Percentiles rank a stretch among this genome's conserved stretches.
These are phyloP conservation scores for Lepidocyrtinus sp. DNA, from an alignment of 2,888 invertebrate species.

Conservation along the genomic window DNA sequence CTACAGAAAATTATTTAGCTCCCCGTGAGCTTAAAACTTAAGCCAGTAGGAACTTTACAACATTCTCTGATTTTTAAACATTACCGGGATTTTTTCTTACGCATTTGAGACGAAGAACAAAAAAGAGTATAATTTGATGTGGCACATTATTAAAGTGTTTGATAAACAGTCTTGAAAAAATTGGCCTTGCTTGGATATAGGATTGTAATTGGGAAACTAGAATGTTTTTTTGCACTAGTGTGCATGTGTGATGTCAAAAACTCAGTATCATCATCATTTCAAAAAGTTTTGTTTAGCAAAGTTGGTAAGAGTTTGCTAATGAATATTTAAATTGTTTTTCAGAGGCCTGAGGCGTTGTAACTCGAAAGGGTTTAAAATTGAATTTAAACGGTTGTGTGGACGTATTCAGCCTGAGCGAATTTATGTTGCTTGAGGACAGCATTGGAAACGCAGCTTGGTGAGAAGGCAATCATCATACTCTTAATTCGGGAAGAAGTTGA, in stretches of 20 bases:
- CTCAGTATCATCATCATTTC: too few species aligned
- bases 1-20: constrained; percentile 5
- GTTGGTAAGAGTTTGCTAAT: too few species aligned
- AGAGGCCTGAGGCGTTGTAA: too few species aligned
- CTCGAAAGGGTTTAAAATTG: too few species aligned
- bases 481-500: constrained; percentile 68
- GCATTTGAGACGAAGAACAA: not conserved
- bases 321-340: too few species aligned
- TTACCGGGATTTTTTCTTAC: constrained; percentile 3
- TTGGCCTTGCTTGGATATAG: constrained; percentile 23
- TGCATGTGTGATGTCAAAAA: too few species aligned
- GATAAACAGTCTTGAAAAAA: constrained; percentile 38
- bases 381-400: constrained; percentile 50
- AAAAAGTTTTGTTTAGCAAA: too few species aligned
- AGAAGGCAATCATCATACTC: constrained; percentile 69
- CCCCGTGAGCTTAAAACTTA: constrained; percentile 20
- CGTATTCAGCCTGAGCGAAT: constrained; percentile 49
- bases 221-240: too few species aligned
- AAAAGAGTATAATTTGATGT: constrained; percentile 20
- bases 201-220: not conserved
- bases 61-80: not conserved
- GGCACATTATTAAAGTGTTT: constrained; percentile 40
- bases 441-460: constrained; percentile 66
- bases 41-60: constrained; percentile 22
- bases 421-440: constrained; percentile 67